Evolutionary conservation across 2,113 vertebrate species (phyloP), one percentile per base, ranked within the genome.

Genomic region (Rafetus swinhoei): DNA sequence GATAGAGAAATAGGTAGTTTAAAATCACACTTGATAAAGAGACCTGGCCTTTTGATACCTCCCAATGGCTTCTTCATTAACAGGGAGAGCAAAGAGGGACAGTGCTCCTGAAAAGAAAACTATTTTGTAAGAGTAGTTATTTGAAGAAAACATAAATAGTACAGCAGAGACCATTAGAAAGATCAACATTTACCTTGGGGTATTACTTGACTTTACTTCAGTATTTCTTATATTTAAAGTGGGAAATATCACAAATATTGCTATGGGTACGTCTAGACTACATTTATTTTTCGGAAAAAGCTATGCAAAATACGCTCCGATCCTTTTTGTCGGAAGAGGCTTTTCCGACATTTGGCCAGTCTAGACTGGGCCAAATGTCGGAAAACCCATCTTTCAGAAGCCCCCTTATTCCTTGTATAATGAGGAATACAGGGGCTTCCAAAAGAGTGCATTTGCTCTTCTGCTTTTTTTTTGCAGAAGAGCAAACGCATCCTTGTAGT

Each of bases 101-200:
- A 95, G 80, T 74, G 92, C 96, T 52, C 84, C 81, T 85, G 27
- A 74, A 88, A 77, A 82, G 89, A 88, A 94, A 94, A 88, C 60
- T 89, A 45, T 87, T 93, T 85, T 94, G 56, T 96, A 95, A 93
- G 90, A 93, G 81, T 91, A 92, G 95, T 94, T 95, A 88, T 96
- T 93, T 90, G 92, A 94, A 94, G 93, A 96, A 93, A 94, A 95
- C 95, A 96, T 94, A 94, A 95, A 55, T 89, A 92, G 87, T 82
- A 84, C 82, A 91, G 82, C 72, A 93, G 81, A 96, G 59, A 16
- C 77, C 88, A 84, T 91, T 89, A 88, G 91, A 93, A 86, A 95
- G 88, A 80, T 84, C 0, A 0, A 72, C 83, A 92, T 95, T 96
- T 84, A 96, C 92, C 92, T 93, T 91, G 39, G 50, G 1, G 0